Evolutionary conservation across 2,113 vertebrate genomes (phyloP).

Genomic region (Phaethon lepturus): DNA sequence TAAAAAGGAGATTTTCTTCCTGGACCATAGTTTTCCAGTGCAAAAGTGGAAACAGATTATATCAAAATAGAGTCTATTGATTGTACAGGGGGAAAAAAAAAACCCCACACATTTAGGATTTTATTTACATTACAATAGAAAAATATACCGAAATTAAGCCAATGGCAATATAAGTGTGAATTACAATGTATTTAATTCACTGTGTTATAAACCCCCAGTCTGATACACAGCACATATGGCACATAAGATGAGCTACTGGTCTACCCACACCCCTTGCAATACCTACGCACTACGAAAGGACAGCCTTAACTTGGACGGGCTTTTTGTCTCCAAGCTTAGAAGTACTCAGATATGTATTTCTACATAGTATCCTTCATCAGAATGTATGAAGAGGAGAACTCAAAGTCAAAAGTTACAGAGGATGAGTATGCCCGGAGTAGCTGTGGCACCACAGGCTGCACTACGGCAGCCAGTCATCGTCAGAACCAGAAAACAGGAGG

Average conservation of each 20-base stretch:
- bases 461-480: background rate
- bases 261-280: background rate
- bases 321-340: background rate
- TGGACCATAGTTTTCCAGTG: background rate
- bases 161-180: background rate
- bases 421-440: accelerated
- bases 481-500: slow-evolving; percentile 12
- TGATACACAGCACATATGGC: background rate
- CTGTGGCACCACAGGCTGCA: background rate
- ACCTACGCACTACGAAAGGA: background rate
- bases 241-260: background rate
- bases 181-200: background rate
- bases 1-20: background rate
- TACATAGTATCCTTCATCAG: background rate
- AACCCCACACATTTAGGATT: background rate
- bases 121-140: background rate
- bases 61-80: background rate
- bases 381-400: background rate
- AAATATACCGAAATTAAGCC: background rate
- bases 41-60: background rate
- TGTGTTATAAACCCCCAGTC: background rate
- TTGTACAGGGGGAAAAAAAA: background rate
- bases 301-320: background rate
- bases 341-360: background rate
- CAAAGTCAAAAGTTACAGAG: background rate